phyloP scores from a whole-genome alignment of 2,888 invertebrate species.

The Hartigia nigra region DNA sequence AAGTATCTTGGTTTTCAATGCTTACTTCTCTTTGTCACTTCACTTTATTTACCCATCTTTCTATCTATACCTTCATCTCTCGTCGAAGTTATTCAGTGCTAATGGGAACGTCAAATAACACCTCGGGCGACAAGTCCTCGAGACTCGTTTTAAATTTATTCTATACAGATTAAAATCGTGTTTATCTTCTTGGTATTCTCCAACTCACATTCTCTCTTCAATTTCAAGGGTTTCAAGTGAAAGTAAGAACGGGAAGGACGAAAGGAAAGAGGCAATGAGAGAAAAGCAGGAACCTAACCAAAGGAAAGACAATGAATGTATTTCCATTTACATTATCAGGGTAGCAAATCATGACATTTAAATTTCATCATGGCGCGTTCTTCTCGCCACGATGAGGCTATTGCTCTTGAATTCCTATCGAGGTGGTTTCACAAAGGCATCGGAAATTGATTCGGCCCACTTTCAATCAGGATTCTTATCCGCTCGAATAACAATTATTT shows the following conservation, averaged over 20 bases:
- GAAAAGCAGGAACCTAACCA: background rate
- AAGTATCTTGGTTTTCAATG: background rate
- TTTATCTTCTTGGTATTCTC: constrained; percentile 16
- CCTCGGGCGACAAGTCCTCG: background rate
- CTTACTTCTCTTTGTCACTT: background rate
- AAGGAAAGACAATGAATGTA: constrained; percentile 18
- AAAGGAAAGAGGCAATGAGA: background rate
- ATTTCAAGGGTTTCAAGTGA: background rate
- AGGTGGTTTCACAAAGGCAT: background rate
- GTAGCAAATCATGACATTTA: constrained; percentile 17
- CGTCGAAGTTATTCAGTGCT: background rate
- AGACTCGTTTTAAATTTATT: constrained; percentile 3
- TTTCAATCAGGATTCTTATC: background rate
- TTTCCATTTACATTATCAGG: constrained; percentile 23
- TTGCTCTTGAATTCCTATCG: background rate
- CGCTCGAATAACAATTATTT: background rate
- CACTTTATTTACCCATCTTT: background rate
- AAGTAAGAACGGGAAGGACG: background rate
- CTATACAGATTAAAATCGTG: constrained; percentile 7
- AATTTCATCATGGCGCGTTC: constrained; percentile 14
- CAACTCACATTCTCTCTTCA: background rate
- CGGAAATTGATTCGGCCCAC: background rate
- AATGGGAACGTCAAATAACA: background rate
- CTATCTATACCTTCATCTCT: background rate
- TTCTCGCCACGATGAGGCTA: background rate